Evolutionary conservation across 2,888 invertebrate species (phyloP), one percentile per base, ranked within the genome.

Genomic region (Agrotis clavis): DNA sequence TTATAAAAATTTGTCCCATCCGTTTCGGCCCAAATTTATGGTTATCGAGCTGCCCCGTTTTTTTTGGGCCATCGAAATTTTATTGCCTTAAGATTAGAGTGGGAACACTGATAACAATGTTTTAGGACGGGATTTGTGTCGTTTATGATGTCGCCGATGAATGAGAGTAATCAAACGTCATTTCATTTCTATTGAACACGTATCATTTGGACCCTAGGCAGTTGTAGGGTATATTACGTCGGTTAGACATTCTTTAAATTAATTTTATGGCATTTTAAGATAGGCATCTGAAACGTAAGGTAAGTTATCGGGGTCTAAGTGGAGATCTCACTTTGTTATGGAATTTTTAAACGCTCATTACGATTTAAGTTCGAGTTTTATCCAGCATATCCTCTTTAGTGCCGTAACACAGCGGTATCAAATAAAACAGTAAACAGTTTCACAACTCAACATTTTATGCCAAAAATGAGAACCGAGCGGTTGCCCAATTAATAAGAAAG

Each of bases 1-100:
- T 96, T 96, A 95, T 95, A 96, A 95, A 96, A 96, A 96, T 96
- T 96, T 96, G 96, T 96, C 96, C 94, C 96, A 95, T 96, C 96
- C 96, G 94, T 94, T 95, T 93, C 94, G 94, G 91, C 90, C 90
- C 91, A 92, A 95, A 96, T 96, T 96, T 96, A 96, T 96, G 94
- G 93, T 95, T 95, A 95, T 96, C 96, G 94, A 92, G 90, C 87
- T 92, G 92, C 90, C 91, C 92, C 93, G 95, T 94, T 94, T 94
- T 93, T 94, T 93, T 94, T 93, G 87, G 91, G 88, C 93, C 92
- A 92, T 95, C 92, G 92, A 92, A 92, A 92, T 95, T 96, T 96
- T 96, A 95, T 96, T 95, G 92, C 94, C 89, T 89, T 84, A 81
- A 94, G 95, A 95, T 95, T 94, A 93, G 95, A 96, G 95, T 95